Percentiles rank a stretch among this genome's conserved stretches.
phyloP scores from a whole-genome alignment of 2,888 invertebrate species.

The Cheilosia variabilis region DNA sequence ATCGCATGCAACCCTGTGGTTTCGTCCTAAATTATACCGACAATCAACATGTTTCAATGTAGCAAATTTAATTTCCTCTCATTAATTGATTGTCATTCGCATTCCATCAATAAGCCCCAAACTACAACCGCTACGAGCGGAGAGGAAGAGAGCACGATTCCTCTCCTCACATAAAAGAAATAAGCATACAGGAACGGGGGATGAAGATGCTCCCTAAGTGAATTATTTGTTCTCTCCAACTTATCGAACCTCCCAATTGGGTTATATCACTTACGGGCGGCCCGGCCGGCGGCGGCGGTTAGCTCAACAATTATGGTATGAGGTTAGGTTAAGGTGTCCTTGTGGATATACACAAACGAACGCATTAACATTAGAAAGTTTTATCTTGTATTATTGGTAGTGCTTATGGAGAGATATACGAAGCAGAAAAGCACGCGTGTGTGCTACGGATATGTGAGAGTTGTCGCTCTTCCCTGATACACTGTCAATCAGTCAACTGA shows the following conservation, averaged over 20 bases:
- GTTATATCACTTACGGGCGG: conserved; percentile 5
- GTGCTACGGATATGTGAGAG: conserved; percentile 4
- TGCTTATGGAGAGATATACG: neutral
- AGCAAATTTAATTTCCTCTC: conserved; percentile 23
- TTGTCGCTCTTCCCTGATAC: conserved; percentile 18
- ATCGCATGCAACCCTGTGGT: neutral
- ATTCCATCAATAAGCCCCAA: conserved; percentile 33
- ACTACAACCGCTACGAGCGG: neutral
- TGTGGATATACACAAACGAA: neutral
- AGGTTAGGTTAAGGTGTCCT: conserved; percentile 52
- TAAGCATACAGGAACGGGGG: neutral
- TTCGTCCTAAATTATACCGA: conserved; percentile 16
- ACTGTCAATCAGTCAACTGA: conserved; percentile 52
- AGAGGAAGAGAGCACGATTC: neutral
- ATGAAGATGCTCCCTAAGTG: conserved; percentile 22
- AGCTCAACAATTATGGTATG: conserved; percentile 33
- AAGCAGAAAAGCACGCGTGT: neutral
- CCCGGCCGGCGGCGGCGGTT: no score
- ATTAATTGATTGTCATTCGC: conserved; percentile 52
- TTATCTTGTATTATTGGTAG: neutral
- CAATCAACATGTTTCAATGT: conserved; percentile 22
- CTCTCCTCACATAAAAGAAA: conserved; percentile 1
- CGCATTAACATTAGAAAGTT: neutral
- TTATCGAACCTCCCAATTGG: conserved; percentile 37
- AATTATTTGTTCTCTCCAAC: conserved; percentile 42